These are phyloP conservation scores for Arctocebus calabarensis DNA, from an alignment of 2,797 vertebrate genomes.

Conservation along the genomic window DNA sequence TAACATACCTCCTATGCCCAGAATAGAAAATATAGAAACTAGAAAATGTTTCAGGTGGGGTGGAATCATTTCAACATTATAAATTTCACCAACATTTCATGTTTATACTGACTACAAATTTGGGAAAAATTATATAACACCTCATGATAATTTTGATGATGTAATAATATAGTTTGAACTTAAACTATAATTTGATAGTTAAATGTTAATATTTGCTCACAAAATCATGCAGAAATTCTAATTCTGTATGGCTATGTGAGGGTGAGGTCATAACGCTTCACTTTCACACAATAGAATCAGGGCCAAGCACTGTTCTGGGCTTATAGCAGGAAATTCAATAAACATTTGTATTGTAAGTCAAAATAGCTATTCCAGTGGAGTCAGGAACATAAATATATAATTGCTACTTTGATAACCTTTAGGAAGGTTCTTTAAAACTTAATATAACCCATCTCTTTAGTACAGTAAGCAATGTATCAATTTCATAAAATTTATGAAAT, in stretches of 20 bases:
- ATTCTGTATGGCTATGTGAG: background rate
- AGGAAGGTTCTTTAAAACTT: slow-evolving; percentile 11
- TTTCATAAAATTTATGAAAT: background rate
- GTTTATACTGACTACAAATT: slow-evolving; percentile 23
- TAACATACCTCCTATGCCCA: background rate
- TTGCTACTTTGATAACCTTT: background rate
- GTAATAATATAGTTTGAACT: slow-evolving; percentile 5
- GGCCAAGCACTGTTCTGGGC: background rate
- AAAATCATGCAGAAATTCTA: slow-evolving; percentile 10
- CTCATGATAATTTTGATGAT: slow-evolving; percentile 1
- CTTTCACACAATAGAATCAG: background rate
- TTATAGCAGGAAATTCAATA: background rate
- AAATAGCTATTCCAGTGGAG: background rate
- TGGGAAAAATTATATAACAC: background rate
- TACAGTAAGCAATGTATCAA: background rate
- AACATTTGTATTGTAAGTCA: background rate
- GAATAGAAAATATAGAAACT: background rate
- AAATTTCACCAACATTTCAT: slow-evolving; percentile 16
- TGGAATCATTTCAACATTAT: slow-evolving; percentile 17
- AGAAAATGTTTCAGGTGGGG: slow-evolving; percentile 5
- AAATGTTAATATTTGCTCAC: slow-evolving; percentile 32
- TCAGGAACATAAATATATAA: background rate
- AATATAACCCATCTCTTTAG: background rate
- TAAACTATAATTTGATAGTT: background rate
- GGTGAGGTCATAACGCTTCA: background rate